A percentile compares a stretch with the other conserved stretches of the same genome.
Evolutionary conservation across 2,113 vertebrate species (phyloP).

Genomic region (Sander vitreus): DNA sequence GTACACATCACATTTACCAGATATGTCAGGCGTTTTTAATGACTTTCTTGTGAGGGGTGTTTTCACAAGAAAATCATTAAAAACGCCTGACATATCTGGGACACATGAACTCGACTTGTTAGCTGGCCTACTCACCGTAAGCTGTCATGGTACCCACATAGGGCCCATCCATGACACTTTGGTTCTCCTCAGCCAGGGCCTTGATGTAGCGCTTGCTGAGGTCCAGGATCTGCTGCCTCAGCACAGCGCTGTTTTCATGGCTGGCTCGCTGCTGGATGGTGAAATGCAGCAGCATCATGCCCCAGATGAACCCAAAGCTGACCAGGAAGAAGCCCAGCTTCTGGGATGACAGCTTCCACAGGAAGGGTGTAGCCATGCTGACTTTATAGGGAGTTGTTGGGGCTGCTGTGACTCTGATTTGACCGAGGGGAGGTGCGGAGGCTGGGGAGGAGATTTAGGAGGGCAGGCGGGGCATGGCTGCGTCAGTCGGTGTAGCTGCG

Average conservation of each 20-base stretch:
- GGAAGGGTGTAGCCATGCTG: conserved; percentile 91
- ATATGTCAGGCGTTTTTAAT: background rate
- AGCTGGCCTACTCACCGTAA: conserved; percentile 88
- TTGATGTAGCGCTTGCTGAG: conserved; percentile 99
- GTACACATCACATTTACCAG: background rate
- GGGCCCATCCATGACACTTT: conserved; percentile 95
- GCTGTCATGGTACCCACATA: conserved; percentile 99
- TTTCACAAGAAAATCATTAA: too few species aligned
- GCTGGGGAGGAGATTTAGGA: conserved; percentile 61
- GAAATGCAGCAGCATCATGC: conserved; percentile 99
- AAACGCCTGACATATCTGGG: background rate
- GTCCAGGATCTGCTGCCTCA: conserved; percentile 97
- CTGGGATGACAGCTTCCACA: conserved; percentile 98
- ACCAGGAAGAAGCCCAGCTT: conserved; percentile 98
- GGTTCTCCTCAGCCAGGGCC: conserved; percentile 96
- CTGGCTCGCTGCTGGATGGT: conserved; percentile 97
- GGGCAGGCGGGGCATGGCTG: conserved; percentile 81
- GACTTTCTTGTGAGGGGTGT: too few species aligned
- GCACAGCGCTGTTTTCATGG: conserved; percentile 93
- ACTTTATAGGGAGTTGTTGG: background rate
- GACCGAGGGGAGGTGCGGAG: conserved; percentile 1
- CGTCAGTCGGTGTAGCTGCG: conserved; percentile 18
- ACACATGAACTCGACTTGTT: background rate
- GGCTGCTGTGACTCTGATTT: conserved; percentile 60
- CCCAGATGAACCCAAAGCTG: conserved; percentile 99